phyloP scores from a whole-genome alignment of 1,140 invertebrate species.

The Anthonomus grandis region DNA sequence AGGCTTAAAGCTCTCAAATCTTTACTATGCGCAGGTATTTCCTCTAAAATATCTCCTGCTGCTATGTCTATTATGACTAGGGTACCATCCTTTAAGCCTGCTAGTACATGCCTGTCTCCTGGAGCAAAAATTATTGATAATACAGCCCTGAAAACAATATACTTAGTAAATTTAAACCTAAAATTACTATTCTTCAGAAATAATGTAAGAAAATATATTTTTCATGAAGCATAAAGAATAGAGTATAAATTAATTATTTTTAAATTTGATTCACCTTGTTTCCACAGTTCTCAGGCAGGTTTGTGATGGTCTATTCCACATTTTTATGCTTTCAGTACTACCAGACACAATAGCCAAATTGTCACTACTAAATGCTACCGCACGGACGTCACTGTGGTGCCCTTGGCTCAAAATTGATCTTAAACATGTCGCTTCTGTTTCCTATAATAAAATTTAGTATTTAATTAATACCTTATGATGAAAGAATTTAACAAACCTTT shows the following conservation, averaged over 20 bases:
- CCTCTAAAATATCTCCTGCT: constrained; percentile 72
- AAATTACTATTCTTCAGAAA: not conserved
- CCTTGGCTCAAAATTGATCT: constrained; percentile 57
- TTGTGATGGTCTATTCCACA: constrained; percentile 86
- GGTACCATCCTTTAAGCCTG: constrained; percentile 83
- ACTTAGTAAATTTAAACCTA: not conserved
- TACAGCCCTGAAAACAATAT: constrained; percentile 57
- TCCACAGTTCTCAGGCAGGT: constrained; percentile 78
- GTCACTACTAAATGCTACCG: constrained; percentile 88
- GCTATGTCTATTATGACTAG: constrained; percentile 86
- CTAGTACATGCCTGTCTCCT: constrained; percentile 86
- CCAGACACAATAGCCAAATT: constrained; percentile 81
- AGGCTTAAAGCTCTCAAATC: constrained; percentile 77
- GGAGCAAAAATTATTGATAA: constrained; percentile 80
- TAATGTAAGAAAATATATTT: not conserved
- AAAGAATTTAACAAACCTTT: constrained; percentile 38
- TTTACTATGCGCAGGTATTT: constrained; percentile 73
- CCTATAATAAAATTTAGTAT: constrained; percentile 20
- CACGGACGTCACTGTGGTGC: constrained; percentile 85
- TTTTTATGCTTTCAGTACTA: constrained; percentile 82
- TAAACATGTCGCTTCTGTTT: constrained; percentile 54
- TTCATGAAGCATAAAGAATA: too few species aligned
- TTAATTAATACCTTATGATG: not conserved
- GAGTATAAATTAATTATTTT: not conserved
- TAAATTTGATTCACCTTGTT: constrained; percentile 51